Evolutionary conservation across 2,113 vertebrate species (phyloP).

Genomic region (Eupsittula cactorum): DNA sequence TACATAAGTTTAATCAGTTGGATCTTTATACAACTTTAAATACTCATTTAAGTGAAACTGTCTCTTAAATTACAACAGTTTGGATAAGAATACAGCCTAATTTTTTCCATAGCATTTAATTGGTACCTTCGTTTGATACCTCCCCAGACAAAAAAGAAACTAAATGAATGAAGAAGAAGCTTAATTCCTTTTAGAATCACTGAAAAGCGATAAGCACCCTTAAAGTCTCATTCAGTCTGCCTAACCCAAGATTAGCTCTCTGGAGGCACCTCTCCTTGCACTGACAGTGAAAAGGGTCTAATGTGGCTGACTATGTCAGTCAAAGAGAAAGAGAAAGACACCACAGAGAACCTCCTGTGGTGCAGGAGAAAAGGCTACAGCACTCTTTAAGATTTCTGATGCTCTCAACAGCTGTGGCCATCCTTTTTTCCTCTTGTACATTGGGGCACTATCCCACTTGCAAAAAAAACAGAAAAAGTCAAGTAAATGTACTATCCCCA

Average conservation of each 20-base stretch:
- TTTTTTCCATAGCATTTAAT: neutral
- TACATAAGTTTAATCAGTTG: neutral
- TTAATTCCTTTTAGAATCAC: conserved; percentile 23
- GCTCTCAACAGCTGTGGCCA: conserved; percentile 30
- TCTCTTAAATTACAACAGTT: neutral
- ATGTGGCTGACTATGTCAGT: conserved; percentile 3
- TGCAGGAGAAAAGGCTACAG: conserved; percentile 24
- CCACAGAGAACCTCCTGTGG: conserved; percentile 31
- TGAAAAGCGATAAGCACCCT: conserved; percentile 14
- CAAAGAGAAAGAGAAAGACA: conserved; percentile 35
- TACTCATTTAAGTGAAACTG: neutral
- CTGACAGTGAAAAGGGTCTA: neutral
- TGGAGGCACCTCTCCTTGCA: neutral
- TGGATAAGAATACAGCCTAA: neutral
- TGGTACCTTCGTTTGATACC: neutral
- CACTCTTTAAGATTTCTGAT: conserved; percentile 12
- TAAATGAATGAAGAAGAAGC: conserved; percentile 27
- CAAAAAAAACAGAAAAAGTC: conserved; percentile 26
- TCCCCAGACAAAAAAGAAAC: neutral
- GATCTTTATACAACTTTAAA: neutral
- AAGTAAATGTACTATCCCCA: conserved; percentile 33
- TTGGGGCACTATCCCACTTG: neutral
- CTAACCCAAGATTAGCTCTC: conserved; percentile 11
- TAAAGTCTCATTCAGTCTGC: neutral
- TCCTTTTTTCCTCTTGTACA: neutral